phyloP scores from a whole-genome alignment of 2,888 invertebrate genomes.

The Mechanitis mazaeus region DNA sequence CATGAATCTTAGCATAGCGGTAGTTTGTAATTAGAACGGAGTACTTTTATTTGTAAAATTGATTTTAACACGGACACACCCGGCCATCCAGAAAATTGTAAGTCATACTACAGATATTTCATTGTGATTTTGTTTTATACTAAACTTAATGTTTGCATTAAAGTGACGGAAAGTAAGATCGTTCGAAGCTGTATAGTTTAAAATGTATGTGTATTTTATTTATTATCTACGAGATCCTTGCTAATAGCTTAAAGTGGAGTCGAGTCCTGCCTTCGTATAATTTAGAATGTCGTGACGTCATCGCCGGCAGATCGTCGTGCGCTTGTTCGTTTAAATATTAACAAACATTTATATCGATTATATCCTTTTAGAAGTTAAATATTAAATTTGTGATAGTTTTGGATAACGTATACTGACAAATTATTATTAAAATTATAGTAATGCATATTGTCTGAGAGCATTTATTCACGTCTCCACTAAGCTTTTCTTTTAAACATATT shows the following conservation, averaged over 20 bases:
- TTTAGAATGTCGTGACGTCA: constrained; percentile 38
- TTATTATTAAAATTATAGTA: constrained; percentile 18
- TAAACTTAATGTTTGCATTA: constrained; percentile 5
- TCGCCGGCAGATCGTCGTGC: constrained; percentile 46
- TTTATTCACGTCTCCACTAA: constrained; percentile 56
- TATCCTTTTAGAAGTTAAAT: constrained; percentile 25
- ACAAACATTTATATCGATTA: constrained; percentile 34
- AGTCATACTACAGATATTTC: constrained; percentile 10
- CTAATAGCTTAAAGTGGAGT: constrained; percentile 10
- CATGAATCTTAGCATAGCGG: constrained; percentile 52
- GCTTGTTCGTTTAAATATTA: constrained; percentile 38
- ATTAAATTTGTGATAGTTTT: constrained; percentile 28
- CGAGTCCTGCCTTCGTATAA: constrained; percentile 14
- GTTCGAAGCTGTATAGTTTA: constrained; percentile 4
- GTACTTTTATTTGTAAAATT: constrained; percentile 31
- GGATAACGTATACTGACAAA: constrained; percentile 27
- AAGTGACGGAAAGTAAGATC: constrained; percentile 3
- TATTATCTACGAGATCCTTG: constrained; percentile 9
- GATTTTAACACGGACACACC: constrained; percentile 28
- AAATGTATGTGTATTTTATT: constrained; percentile 11
- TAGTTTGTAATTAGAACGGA: constrained; percentile 30
- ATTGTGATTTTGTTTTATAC: constrained; percentile 7
- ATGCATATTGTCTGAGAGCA: constrained; percentile 49
- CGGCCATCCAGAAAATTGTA: constrained; percentile 11
- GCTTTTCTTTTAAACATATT: constrained; percentile 42